Conservation (phyloP, 2,797 vertebrate species). For the Sebastes diaconus region DNA sequence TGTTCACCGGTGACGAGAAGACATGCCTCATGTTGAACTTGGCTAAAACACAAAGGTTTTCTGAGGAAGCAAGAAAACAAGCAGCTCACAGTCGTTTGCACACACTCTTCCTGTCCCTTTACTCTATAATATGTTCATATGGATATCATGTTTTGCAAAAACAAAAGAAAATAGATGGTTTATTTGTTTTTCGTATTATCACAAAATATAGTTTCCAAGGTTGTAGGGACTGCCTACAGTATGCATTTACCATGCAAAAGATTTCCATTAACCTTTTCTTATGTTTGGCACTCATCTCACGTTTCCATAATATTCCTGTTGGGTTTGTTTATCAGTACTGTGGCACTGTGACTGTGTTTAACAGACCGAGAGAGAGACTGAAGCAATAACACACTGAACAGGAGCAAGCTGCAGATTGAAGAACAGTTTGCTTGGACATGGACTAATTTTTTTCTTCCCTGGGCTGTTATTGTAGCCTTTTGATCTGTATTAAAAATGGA, state of each 20-base stretch:
- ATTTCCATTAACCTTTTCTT: not conserved
- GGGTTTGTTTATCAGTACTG: constrained; percentile 24
- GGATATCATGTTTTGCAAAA: not conserved
- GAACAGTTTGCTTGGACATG: constrained; percentile 9
- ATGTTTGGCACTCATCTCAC: not conserved
- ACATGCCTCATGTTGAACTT: constrained; percentile 26
- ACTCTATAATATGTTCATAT: constrained; percentile 7
- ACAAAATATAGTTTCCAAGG: not conserved
- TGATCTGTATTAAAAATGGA: constrained; percentile 34
- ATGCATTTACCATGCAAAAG: not conserved
- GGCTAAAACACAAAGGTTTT: constrained; percentile 23
- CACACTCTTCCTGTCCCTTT: constrained; percentile 4
- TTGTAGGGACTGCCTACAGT: not conserved
- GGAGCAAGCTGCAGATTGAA: constrained; percentile 22
- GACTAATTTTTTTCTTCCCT: not conserved
- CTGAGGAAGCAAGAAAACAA: constrained; percentile 30
- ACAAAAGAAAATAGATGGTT: not conserved
- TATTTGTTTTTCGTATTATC: not conserved
- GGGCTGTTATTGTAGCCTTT: constrained; percentile 44
- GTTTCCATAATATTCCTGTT: not conserved
- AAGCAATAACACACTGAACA: constrained; percentile 43
- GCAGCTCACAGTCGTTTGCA: not conserved
- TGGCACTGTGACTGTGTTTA: constrained; percentile 23
- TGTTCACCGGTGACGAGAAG: constrained; percentile 16
- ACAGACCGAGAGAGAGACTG: constrained; percentile 7